Conservation (phyloP, 1,140 invertebrate genomes). For the Neotoxoptera formosana region DNA sequence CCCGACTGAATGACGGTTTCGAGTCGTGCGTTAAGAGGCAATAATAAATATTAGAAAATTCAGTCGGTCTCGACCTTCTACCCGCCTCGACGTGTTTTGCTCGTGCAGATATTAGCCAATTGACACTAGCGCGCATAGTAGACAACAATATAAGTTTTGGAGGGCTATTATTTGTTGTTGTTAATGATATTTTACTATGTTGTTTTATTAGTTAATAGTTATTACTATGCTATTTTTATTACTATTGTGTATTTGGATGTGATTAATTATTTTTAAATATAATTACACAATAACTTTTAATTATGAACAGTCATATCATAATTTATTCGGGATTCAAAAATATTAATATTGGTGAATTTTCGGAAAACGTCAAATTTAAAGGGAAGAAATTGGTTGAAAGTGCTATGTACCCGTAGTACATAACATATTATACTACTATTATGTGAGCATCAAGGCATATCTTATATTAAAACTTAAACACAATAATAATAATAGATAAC, state of each 20-base stretch:
- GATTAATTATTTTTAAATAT: background rate
- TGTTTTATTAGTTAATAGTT: too few species aligned
- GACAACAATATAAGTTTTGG: constrained; percentile 1
- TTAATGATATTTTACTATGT: background rate
- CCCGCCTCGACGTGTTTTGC: too few species aligned
- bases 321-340: background rate
- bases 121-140: background rate
- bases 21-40: too few species aligned
- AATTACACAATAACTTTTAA: background rate
- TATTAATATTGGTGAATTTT: background rate
- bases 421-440: too few species aligned
- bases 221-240: background rate
- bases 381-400: background rate
- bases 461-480: too few species aligned
- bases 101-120: background rate
- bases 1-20: too few species aligned
- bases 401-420: too few species aligned
- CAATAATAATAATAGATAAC: too few species aligned
- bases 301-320: background rate
- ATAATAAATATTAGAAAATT: too few species aligned
- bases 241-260: background rate
- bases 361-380: background rate
- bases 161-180: background rate
- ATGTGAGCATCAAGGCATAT: too few species aligned
- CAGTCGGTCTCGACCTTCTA: too few species aligned